Conservation (phyloP, 2,888 invertebrate species). For the Athrips mouffetella region DNA sequence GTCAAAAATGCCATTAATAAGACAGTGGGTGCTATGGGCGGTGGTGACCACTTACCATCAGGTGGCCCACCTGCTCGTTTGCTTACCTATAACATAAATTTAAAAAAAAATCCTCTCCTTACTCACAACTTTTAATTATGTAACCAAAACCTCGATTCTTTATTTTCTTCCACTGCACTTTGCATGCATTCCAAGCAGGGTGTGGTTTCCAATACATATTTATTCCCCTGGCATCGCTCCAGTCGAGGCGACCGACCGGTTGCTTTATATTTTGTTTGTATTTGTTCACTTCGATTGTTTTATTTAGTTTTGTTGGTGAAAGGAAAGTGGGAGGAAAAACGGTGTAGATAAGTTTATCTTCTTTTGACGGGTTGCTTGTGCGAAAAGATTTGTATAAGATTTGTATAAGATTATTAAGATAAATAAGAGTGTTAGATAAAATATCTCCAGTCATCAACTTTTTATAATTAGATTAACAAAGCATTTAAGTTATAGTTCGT, state of each 20-base stretch:
- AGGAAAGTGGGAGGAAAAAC: conserved; percentile 8
- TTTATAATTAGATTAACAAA: no score
- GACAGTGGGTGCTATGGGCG: no score
- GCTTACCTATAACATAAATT: no score
- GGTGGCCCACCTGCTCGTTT: no score
- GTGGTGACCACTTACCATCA: no score
- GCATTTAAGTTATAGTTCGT: no score
- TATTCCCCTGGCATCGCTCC: conserved; percentile 12
- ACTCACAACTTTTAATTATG: background rate
- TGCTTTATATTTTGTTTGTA: conserved; percentile 10
- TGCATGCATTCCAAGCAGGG: background rate
- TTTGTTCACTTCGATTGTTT: conserved; percentile 14
- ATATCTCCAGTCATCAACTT: no score
- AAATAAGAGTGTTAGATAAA: no score
- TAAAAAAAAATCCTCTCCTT: no score
- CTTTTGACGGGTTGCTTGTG: no score
- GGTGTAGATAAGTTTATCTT: conserved; percentile 2
- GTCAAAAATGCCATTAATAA: no score
- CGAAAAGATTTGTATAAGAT: no score
- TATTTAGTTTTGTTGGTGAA: background rate
- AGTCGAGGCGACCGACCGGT: conserved; percentile 10
- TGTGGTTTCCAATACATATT: conserved; percentile 14
- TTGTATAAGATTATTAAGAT: background rate
- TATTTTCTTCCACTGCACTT: conserved; percentile 1
- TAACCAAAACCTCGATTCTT: background rate